Percentiles rank a stretch among this genome's conserved stretches.
Conservation (phyloP, 2,797 vertebrate genomes). For the Phoeniculus purpureus region DNA sequence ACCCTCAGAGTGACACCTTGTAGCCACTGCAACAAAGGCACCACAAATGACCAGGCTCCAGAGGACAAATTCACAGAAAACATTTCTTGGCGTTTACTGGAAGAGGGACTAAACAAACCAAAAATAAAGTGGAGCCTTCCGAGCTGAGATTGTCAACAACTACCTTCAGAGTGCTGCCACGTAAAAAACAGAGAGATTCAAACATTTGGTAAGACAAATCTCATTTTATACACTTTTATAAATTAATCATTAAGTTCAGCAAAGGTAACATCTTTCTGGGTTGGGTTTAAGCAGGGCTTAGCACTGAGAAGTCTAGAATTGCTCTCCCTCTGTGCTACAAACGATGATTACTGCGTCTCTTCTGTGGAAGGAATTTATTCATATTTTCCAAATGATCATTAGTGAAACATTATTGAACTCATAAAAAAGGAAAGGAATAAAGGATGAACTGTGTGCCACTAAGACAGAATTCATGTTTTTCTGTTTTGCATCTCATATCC, state of each 20-base stretch:
- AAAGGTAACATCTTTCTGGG: neutral
- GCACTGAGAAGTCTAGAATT: neutral
- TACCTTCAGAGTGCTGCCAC: neutral
- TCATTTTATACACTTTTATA: neutral
- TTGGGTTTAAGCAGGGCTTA: neutral
- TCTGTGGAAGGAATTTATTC: neutral
- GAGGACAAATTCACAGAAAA: slow-evolving; percentile 3
- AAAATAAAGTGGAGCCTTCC: neutral
- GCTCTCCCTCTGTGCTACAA: neutral
- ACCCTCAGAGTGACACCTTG: neutral
- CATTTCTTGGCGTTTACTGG: neutral
- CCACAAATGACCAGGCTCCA: neutral
- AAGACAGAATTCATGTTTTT: neutral
- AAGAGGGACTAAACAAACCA: neutral
- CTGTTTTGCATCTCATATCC: neutral
- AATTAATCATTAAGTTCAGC: neutral
- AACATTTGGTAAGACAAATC: neutral
- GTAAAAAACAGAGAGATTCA: neutral
- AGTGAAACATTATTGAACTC: neutral
- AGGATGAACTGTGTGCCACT: neutral
- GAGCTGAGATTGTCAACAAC: neutral
- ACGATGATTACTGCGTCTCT: neutral
- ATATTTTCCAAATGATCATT: neutral
- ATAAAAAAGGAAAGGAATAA: neutral
- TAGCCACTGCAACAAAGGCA: neutral